Conservation (phyloP, 2,113 vertebrate species). For the Nannobrachium achirus region DNA sequence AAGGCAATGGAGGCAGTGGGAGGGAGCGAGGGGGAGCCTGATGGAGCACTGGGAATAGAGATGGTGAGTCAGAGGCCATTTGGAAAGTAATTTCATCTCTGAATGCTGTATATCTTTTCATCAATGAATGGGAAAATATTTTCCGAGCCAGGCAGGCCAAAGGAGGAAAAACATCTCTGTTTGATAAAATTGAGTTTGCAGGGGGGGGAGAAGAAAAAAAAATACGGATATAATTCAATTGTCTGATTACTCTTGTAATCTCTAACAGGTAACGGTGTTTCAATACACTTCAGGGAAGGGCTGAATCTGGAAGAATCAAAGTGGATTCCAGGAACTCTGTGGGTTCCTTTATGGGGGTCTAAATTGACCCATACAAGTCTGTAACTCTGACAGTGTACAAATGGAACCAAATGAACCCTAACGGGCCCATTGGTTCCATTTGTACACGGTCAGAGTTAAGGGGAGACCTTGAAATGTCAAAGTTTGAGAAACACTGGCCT, state of each 20-base stretch:
- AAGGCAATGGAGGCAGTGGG: conserved; percentile 22
- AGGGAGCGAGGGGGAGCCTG: conserved; percentile 12
- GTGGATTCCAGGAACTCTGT: too few species aligned
- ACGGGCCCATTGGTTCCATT: too few species aligned
- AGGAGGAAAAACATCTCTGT: conserved; percentile 53
- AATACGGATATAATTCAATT: conserved; percentile 27
- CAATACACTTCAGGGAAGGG: not conserved
- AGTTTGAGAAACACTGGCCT: too few species aligned
- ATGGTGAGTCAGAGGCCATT: conserved; percentile 74
- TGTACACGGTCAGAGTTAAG: too few species aligned
- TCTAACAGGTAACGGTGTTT: conserved; percentile 16
- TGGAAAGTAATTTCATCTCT: conserved; percentile 77
- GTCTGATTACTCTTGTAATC: conserved; percentile 14
- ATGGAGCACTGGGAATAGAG: conserved; percentile 64
- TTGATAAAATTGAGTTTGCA: conserved; percentile 43
- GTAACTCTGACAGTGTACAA: too few species aligned
- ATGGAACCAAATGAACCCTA: too few species aligned
- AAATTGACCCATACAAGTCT: too few species aligned
- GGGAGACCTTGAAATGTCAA: too few species aligned
- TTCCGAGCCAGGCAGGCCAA: conserved; percentile 47
- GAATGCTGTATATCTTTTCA: conserved; percentile 72
- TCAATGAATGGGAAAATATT: conserved; percentile 74
- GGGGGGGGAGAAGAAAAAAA: conserved; percentile 8
- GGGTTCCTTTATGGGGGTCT: too few species aligned
- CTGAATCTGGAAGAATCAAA: not conserved